Evolutionary conservation across 2,888 invertebrate species (phyloP).

Genomic region (Thyatira batis): DNA sequence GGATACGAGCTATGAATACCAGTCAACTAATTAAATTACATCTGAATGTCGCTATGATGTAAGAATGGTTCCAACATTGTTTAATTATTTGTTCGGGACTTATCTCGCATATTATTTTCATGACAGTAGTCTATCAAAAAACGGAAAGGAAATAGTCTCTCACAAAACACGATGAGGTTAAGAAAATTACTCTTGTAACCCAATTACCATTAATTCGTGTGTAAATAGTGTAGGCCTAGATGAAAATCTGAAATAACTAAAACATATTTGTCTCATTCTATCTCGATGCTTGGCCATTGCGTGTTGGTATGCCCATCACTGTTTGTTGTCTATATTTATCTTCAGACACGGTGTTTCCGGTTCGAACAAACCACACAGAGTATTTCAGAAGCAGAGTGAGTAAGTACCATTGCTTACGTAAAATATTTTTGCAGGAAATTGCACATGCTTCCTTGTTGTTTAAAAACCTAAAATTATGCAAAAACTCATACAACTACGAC

Average conservation of each 20-base stretch:
- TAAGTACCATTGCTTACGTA: conserved; percentile 50
- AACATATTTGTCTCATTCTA: conserved; percentile 39
- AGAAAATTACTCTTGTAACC: conserved; percentile 39
- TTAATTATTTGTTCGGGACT: conserved; percentile 32
- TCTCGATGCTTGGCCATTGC: conserved; percentile 25
- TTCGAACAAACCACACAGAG: conserved; percentile 50
- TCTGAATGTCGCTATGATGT: conserved; percentile 21
- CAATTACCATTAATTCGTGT: conserved; percentile 46
- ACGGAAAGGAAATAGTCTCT: conserved; percentile 8
- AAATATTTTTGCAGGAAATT: conserved; percentile 52
- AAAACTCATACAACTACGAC: background rate
- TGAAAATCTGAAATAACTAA: conserved; percentile 32
- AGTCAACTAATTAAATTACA: conserved; percentile 32
- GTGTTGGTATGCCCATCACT: conserved; percentile 52
- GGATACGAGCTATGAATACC: conserved; percentile 55
- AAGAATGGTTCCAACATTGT: conserved; percentile 37
- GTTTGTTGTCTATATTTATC: conserved; percentile 70
- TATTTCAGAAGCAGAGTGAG: conserved; percentile 33
- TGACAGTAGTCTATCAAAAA: background rate
- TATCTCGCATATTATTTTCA: too few species aligned
- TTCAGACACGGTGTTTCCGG: conserved; percentile 70
- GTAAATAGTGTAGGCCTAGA: conserved; percentile 40
- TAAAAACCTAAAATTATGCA: conserved; percentile 1
- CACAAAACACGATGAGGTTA: conserved; percentile 9
- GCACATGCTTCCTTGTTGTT: conserved; percentile 34